Base-by-base conservation (phyloP, 2,797 vertebrate genomes). In the Pteronotus mesoamericanus region DNA sequence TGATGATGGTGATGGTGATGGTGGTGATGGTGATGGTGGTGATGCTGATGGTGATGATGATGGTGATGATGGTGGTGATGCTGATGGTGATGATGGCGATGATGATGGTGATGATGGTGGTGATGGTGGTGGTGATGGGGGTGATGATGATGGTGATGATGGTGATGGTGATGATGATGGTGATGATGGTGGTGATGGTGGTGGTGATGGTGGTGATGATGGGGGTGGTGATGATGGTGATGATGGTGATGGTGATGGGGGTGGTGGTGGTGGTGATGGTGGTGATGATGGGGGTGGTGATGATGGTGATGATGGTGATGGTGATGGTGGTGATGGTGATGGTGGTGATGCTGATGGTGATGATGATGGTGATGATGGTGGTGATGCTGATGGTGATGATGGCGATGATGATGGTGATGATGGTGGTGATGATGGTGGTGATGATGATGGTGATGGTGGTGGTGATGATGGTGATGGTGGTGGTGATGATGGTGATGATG, bases 391-490 rank as follows among this genome's bases (percentile, higher is more conserved):
- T 53, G 14, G 51, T 53, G 51, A 12, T 53, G 14, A 18, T 29
- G 26, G 3, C 53, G 18, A 5, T 53, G 51, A 16, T 53, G 51
- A 18, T 48, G 7, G 15, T 48, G 48, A 10, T 48, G 48, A 15
- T 48, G 48, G 48, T 48, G 48, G 10, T 48, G 2, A 15, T 48
- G 48, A 48, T 48, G 48, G 48, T 48, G 48, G 26, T 89, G 57
- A 83, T 74, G 42, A 15, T 48, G 44, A 26, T 72, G 19, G 34
- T 32, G 53, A 18, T 68, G 68, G 1, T 74, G 18, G 2, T 39
- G 59, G 1, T 69, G 12, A n/a, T n/a, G n/a, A 1, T 24, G 14
- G 1, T 16, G 37, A 0, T n/a, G 51, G 0, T 59, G 29, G 4
- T 14, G 42, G 2, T 39, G n/a, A n/a, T n/a, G n/a, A n/a, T n/a